These are phyloP conservation scores for Zaprionus davidi DNA, from an alignment of 1,140 invertebrate species.

Conservation along the genomic window DNA sequence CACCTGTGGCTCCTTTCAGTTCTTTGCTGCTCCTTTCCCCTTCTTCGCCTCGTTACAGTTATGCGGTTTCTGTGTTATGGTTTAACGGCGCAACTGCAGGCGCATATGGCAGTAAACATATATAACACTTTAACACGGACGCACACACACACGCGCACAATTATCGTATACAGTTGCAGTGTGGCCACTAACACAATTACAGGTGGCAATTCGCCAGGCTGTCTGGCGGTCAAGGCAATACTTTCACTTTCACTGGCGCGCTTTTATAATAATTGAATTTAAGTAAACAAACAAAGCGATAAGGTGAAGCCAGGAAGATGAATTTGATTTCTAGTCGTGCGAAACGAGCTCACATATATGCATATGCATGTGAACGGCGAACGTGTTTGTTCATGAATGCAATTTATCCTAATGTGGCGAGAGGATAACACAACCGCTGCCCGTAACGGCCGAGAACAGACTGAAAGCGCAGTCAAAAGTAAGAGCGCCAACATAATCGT, in stretches of 20 bases:
- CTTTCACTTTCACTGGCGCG: conserved; percentile 38
- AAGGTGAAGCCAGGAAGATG: conserved; percentile 11
- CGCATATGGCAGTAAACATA: conserved; percentile 33
- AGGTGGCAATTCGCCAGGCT: conserved; percentile 23
- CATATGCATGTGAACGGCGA: neutral
- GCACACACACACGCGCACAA: conserved; percentile 11
- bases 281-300: conserved; percentile 33
- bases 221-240: conserved; percentile 43
- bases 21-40: conserved; percentile 4
- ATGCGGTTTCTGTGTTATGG: conserved; percentile 29
- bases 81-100: conserved; percentile 32
- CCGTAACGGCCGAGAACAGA: conserved; percentile 58
- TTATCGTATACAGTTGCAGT: neutral
- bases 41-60: conserved; percentile 53
- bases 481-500: conserved; percentile 44
- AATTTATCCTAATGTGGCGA: conserved; percentile 45
- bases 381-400: conserved; percentile 31
- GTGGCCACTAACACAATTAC: conserved; percentile 29
- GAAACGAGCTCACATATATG: conserved; percentile 30
- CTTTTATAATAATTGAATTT: conserved; percentile 42
- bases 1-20: conserved; percentile 6
- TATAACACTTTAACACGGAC: conserved; percentile 13
- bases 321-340: conserved; percentile 27
- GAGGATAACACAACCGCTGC: conserved; percentile 49
- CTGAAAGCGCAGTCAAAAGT: conserved; percentile 45